Base-by-base conservation (phyloP, 2,797 vertebrate species). In the Pteronotus mesoamericanus region DNA sequence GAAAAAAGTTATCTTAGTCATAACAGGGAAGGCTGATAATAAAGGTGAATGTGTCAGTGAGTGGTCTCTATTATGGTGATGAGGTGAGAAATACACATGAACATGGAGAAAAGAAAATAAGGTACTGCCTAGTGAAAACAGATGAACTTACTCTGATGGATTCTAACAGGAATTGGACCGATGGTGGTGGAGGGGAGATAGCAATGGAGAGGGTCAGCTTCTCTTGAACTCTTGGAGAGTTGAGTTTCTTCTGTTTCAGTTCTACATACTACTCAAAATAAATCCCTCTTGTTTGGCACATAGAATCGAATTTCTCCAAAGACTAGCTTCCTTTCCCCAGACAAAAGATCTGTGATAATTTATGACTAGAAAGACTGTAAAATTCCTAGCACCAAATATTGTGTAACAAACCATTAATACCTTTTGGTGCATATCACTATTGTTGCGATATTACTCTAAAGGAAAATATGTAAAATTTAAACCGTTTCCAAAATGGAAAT, bases 271-370 rank as follows among this genome's bases (percentile, higher is more conserved):
- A 96, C 0, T 93, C 48, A 96, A 91, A 74, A 72, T 39, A 97
- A 96, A 96, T 86, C 6, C 10, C 90, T 85, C 55, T 96, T 96
- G 71, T 95, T 75, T 96, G 53, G 69, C 77, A 88, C 26, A 95
- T 1, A 94, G 55, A 86, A 68, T 85, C 79, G 90, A 86, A 94
- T 88, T 78, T 95, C 86, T 89, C 91, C 97, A 80, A 11, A 9
- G n/a, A 51, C 16, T 87, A 55, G 53, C 91, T 89, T 34, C 75
- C 51, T 94, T 88, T 89, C 34, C 57, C 83, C 71, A 89, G 24
- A 69, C 64, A 91, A 86, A 74, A 86, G 24, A 87, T 68, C 9
- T 48, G 4, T 94, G 57, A 87, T 80, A 86, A 16, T 71, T 84
- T 80, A 87, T 37, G 21, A 86, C 15, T 42, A 93, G 19, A 93